Evolutionary conservation across 2,797 vertebrate genomes (phyloP), one percentile per base, ranked within the genome.

Genomic region (Macrochelys suwanniensis): DNA sequence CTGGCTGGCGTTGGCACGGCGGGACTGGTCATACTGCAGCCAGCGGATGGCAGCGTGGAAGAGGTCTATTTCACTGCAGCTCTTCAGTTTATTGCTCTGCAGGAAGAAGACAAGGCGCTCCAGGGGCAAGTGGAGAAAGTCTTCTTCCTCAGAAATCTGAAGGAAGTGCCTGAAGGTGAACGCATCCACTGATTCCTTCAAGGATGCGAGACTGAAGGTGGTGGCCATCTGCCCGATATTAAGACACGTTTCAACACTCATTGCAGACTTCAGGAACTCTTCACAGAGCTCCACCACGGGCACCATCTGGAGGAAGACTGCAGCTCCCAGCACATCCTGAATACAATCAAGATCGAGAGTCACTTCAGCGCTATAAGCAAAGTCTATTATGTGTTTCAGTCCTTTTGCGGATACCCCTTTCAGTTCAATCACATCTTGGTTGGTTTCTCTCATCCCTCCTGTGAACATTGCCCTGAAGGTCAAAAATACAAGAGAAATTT

Each of bases 201-300:
- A 98, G 19, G 99, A 99, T 15, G 99, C 98, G 51, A 99, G 98
- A 97, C 99, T 99, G 97, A 99, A 99, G 77, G 99, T 98, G 95
- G 99, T 99, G 97, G 99, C 99, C 99, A 99, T 99, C 97, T 99
- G 99, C 77, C 99, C 99, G 0, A 99, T 99, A 97, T 99, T 99
- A 49, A 99, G 98, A 95, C 99, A 99, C 1, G 99, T 99, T 97
- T 99, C 99, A 8, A 99, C 99, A 0, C 99, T 99, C 99, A 99
- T 99, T 50, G 99, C 99, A 0, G 99, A 99, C 97, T 99, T 99
- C 42, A 99, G 98, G 94, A 99, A 99, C 96, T 99, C 99, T 96
- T 99, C 99, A 0, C 99, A 99, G 59, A 99, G 99, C 97, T 99
- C 99, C 95, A 99, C 99, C 4, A 99, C 99, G 0, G 99, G 99